Evolutionary conservation across 2,113 vertebrate genomes (phyloP), one percentile per base, ranked within the genome.

Genomic region (Tragelaphus strepsiceros): DNA sequence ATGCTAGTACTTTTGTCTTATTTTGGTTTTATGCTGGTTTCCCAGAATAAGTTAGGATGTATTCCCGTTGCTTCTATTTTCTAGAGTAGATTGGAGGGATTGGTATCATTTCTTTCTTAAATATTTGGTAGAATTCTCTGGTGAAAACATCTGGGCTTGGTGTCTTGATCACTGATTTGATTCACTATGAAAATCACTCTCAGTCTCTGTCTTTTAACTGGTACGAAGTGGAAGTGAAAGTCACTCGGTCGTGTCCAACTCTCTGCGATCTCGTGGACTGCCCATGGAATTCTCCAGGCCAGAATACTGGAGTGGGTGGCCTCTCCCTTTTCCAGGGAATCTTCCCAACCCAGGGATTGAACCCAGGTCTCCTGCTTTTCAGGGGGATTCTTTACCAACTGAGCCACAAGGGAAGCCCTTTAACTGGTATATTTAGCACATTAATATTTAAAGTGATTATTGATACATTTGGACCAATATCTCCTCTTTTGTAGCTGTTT

Each of bases 361-460:
- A 35, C n/a, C n/a, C 67, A 71, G n/a, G n/a, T 71, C n/a, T 71
- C 67, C 67, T 35, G 67, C 19, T 71, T 71, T 71, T 35, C 67
- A 71, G 67, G 19, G 0, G 0, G 64, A 71, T 35, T 35, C n/a
- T 71, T 71, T 21, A 71, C n/a, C 19, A 6, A 5, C 17, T 71
- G 64, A 71, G 17, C n/a, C 64, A 71, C 9, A 35, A 71, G 64
- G n/a, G 64, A 71, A 71, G n/a, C n/a, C n/a, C 32, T 71, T 71
- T 21, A 71, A 89, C 59, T 19, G 28, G 7, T 88, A 17, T 26
- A 83, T 77, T 93, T 83, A 83, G 26, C 88, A 5, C 16, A 80
- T 67, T 88, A 56, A 81, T 67, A 80, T 89, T 89, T 92, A 51
- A 95, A 89, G 53, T 81, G 56, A 59, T 89, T 64, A 80, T n/a